Percentiles rank a stretch among this genome's conserved stretches.
phyloP scores from a whole-genome alignment of 2,797 vertebrate genomes.

The Gallinago nigripennis region DNA sequence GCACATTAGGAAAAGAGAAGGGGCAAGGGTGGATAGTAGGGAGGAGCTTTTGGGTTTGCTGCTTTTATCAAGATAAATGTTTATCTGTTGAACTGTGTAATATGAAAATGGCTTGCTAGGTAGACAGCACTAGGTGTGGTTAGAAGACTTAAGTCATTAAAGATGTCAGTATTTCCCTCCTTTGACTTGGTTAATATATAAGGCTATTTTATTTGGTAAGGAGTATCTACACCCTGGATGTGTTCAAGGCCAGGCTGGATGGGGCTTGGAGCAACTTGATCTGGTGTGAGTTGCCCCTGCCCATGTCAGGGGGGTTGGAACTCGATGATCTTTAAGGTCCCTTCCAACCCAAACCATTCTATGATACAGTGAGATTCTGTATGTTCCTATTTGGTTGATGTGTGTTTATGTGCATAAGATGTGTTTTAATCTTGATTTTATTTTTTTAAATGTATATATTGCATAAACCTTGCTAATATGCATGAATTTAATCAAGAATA shows the following conservation, averaged over 20 bases:
- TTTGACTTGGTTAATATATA: neutral
- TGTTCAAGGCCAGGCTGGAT: no score
- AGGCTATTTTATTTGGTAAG: neutral
- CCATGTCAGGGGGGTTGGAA: no score
- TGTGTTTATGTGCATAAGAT: neutral
- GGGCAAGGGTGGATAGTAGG: neutral
- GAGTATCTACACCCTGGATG: neutral
- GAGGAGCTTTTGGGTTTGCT: slow-evolving; percentile 26
- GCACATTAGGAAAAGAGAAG: neutral
- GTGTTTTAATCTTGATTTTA: neutral
- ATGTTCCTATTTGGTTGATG: neutral
- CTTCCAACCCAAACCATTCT: no score
- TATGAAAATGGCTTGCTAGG: neutral
- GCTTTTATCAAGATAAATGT: neutral
- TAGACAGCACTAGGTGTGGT: neutral
- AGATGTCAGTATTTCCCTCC: neutral
- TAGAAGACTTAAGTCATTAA: neutral
- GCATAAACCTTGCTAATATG: neutral
- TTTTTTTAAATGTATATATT: neutral
- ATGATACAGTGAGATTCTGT: neutral
- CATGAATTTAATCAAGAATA: neutral
- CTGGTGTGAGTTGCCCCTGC: no score
- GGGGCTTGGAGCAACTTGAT: no score
- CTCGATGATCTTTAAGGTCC: no score
- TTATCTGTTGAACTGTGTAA: neutral